phyloP scores from a whole-genome alignment of 2,888 invertebrate genomes.

The Catocala nupta region DNA sequence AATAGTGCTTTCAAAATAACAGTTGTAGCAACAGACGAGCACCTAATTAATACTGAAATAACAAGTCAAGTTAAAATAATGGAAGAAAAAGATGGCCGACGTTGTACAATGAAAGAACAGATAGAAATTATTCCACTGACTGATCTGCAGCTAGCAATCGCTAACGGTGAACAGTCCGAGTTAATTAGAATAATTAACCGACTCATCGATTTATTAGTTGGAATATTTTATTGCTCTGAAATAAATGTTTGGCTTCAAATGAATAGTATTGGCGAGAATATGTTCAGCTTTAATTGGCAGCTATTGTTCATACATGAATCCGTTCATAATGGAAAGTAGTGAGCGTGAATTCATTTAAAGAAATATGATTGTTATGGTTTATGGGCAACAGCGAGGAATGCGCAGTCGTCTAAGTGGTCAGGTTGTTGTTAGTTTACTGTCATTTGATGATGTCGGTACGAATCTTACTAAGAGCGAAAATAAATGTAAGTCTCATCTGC shows the following conservation, averaged over 20 bases:
- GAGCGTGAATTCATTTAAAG: too few species aligned
- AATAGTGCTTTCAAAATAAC: not conserved
- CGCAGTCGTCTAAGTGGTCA: too few species aligned
- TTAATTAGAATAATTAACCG: slow-evolving; percentile 39
- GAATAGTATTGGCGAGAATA: slow-evolving; percentile 1
- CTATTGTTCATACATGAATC: not conserved
- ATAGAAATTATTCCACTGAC: slow-evolving; percentile 34
- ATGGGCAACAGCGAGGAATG: too few species aligned
- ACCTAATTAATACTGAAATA: slow-evolving; percentile 22
- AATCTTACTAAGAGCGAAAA: too few species aligned
- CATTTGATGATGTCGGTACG: too few species aligned
- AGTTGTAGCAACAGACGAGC: slow-evolving; percentile 1
- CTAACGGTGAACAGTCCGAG: slow-evolving; percentile 22
- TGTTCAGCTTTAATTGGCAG: too few species aligned
- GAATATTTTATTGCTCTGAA: slow-evolving; percentile 28
- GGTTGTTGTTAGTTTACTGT: too few species aligned
- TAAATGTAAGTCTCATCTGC: too few species aligned
- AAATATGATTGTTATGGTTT: too few species aligned
- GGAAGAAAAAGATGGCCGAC: slow-evolving; percentile 9
- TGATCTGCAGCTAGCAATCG: slow-evolving; percentile 25
- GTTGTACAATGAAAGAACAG: slow-evolving; percentile 34
- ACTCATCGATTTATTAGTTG: slow-evolving; percentile 35
- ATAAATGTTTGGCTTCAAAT: slow-evolving; percentile 13
- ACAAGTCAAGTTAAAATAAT: slow-evolving; percentile 16
- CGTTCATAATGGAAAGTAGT: too few species aligned